Percentiles rank a stretch among this genome's conserved stretches.
These are phyloP conservation scores for Herminia tarsipennalis DNA, from an alignment of 2,888 invertebrate species.

Conservation along the genomic window DNA sequence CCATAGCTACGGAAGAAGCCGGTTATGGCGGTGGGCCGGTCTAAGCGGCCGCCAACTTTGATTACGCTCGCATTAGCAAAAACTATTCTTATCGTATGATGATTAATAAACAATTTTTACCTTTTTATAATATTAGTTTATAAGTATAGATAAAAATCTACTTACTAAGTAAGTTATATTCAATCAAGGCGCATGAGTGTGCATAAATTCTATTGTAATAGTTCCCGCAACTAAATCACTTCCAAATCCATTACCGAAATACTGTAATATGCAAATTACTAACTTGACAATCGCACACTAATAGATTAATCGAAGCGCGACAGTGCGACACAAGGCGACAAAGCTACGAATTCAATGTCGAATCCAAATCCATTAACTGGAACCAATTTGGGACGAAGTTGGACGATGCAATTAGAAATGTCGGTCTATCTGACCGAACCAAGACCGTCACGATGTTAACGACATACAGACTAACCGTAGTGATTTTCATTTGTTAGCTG, in stretches of 20 bases:
- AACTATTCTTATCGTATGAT: no score
- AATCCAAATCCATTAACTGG: slow-evolving; percentile 76
- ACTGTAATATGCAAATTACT: slow-evolving; percentile 46
- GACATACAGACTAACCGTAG: slow-evolving; percentile 29
- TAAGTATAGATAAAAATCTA: no score
- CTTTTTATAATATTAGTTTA: no score
- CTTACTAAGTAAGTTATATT: no score
- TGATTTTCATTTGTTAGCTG: slow-evolving; percentile 34
- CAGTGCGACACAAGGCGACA: slow-evolving; percentile 44
- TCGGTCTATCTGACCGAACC: slow-evolving; percentile 39
- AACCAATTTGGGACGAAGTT: slow-evolving; percentile 71
- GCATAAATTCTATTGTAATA: neutral
- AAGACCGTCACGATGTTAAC: slow-evolving; percentile 42
- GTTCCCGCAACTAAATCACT: slow-evolving; percentile 8
- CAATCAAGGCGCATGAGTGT: neutral
- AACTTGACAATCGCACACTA: slow-evolving; percentile 47
- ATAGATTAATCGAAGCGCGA: slow-evolving; percentile 53
- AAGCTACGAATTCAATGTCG: slow-evolving; percentile 56
- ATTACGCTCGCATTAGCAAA: no score
- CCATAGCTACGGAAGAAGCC: no score
- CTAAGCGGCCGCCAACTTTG: no score
- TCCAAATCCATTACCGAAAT: slow-evolving; percentile 24
- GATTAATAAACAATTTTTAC: no score
- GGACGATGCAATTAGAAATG: slow-evolving; percentile 70
- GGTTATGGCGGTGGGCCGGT: no score